A percentile compares a stretch with the other conserved stretches of the same genome.
Evolutionary conservation across 1,140 invertebrate species (phyloP).

Genomic region (Cylas formicarius): DNA sequence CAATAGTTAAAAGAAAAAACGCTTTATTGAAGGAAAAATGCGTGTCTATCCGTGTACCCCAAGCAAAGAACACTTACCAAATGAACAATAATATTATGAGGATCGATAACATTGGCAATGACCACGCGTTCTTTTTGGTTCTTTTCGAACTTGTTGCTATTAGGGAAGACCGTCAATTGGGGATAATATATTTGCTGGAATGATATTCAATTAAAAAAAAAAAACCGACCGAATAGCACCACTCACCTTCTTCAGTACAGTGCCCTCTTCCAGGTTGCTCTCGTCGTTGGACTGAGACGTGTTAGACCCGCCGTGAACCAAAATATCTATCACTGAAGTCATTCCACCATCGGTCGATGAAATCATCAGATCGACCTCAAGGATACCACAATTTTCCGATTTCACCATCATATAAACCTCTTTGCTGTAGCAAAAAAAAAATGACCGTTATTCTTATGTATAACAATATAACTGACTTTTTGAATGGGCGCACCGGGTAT

Average conservation of each 20-base stretch:
- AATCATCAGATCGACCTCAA: conserved; percentile 25
- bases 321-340: conserved; percentile 22
- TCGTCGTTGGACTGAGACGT: too few species aligned
- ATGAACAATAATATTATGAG: conserved; percentile 26
- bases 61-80: conserved; percentile 17
- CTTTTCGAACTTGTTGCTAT: conserved; percentile 19
- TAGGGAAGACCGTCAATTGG: conserved; percentile 13
- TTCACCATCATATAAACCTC: conserved; percentile 21
- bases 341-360: conserved; percentile 22
- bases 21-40: background rate
- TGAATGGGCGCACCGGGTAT: too few species aligned
- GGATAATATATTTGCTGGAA: conserved; percentile 1
- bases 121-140: conserved; percentile 20
- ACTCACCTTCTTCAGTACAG: background rate
- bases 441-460: background rate
- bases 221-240: too few species aligned
- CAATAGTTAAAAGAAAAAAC: conserved; percentile 1
- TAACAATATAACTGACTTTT: too few species aligned
- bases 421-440: conserved; percentile 17
- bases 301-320: conserved; percentile 12
- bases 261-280: background rate
- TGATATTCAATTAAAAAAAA: too few species aligned
- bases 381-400: conserved; percentile 12
- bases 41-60: too few species aligned
- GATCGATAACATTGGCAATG: conserved; percentile 24